Evolutionary conservation across 1,140 invertebrate genomes (phyloP).

Genomic region (Camponotus vicinus): DNA sequence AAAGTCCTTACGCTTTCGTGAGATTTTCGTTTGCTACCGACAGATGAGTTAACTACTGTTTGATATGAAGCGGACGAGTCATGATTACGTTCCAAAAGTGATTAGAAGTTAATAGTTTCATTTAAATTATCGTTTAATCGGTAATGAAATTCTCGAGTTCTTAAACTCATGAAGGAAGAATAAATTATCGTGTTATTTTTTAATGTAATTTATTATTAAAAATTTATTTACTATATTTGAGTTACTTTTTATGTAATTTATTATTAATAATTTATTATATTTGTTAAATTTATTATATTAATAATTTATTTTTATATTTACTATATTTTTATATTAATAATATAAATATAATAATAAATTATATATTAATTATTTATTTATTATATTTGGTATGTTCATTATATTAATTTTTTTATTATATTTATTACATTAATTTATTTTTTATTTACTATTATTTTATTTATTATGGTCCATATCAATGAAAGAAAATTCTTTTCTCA

Average conservation of each 20-base stretch:
- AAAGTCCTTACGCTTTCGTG: slow-evolving; percentile 23
- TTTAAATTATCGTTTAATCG: background rate
- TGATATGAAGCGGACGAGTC: background rate
- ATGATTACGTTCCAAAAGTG: background rate
- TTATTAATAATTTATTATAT: no score
- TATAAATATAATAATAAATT: no score
- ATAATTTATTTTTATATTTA: no score
- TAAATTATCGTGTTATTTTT: background rate
- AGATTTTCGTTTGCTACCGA: slow-evolving; percentile 14
- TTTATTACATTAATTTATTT: background rate
- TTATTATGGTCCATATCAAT: background rate
- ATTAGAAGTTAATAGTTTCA: background rate
- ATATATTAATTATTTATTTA: no score
- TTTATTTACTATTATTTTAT: background rate
- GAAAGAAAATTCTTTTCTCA: no score
- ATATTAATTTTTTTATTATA: no score
- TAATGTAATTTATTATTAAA: background rate
- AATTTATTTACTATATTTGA: background rate
- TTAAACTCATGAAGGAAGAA: background rate
- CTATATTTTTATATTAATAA: no score
- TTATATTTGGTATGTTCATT: no score
- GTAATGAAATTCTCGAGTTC: background rate
- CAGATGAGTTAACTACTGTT: background rate
- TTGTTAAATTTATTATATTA: no score
- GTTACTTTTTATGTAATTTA: no score